phyloP scores from a whole-genome alignment of 2,797 vertebrate genomes.

The Crocodylus rhombifer region DNA sequence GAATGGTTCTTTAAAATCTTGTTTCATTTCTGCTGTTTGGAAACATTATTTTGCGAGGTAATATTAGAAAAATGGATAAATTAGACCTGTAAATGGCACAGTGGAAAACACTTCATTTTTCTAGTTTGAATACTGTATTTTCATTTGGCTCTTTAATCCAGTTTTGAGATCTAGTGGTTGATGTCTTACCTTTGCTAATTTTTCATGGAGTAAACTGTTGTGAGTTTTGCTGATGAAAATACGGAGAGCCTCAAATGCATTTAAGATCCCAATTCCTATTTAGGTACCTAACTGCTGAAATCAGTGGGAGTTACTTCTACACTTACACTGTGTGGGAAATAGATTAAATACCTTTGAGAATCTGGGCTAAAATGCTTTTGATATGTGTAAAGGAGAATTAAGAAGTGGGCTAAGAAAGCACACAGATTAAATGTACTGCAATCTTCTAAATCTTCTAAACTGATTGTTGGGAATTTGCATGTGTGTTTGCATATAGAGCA shows the following conservation, averaged over 20 bases:
- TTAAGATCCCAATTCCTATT: constrained; percentile 54
- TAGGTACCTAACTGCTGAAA: constrained; percentile 40
- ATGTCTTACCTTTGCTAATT: neutral
- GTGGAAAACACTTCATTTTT: neutral
- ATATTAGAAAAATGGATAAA: neutral
- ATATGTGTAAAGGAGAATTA: constrained; percentile 18
- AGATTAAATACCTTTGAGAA: constrained; percentile 47
- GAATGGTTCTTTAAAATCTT: constrained; percentile 21
- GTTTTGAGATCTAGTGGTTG: neutral
- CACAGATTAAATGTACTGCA: neutral
- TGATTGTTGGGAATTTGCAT: constrained; percentile 29
- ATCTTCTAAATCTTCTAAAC: neutral
- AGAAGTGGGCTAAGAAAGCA: neutral
- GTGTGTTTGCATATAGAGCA: neutral
- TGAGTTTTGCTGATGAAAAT: constrained; percentile 31
- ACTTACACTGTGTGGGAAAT: neutral
- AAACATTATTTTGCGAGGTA: neutral
- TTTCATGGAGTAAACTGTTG: neutral
- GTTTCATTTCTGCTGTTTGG: neutral
- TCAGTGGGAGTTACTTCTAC: constrained; percentile 35
- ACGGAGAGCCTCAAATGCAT: constrained; percentile 12
- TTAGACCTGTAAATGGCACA: neutral
- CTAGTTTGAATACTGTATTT: neutral
- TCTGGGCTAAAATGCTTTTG: constrained; percentile 47
- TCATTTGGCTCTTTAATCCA: neutral